Evolutionary conservation across 2,113 vertebrate genomes (phyloP).

Genomic region (Tragelaphus strepsiceros): DNA sequence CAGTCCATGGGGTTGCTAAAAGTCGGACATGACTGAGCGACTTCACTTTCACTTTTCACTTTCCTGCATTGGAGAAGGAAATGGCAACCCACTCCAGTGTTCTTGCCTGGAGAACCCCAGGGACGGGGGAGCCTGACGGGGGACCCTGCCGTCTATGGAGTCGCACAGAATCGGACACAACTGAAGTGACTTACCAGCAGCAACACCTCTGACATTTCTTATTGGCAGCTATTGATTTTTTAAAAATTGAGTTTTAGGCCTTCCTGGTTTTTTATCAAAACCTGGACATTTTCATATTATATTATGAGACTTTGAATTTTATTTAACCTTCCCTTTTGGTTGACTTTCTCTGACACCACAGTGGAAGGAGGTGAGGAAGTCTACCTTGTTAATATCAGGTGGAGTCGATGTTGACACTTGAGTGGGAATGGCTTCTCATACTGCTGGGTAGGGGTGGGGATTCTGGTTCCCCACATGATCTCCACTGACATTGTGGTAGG

Average conservation of each 20-base stretch:
- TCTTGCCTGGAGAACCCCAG: too few species aligned
- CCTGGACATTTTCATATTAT: neutral
- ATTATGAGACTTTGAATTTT: neutral
- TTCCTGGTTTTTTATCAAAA: neutral
- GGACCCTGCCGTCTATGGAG: too few species aligned
- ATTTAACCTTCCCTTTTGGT: neutral
- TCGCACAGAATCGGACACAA: too few species aligned
- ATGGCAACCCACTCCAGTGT: too few species aligned
- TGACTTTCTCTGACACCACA: neutral
- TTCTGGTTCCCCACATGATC: neutral
- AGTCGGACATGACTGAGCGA: too few species aligned
- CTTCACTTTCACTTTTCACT: too few species aligned
- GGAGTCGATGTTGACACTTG: neutral
- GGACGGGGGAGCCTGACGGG: too few species aligned
- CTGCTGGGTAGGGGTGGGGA: neutral
- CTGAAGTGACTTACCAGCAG: too few species aligned
- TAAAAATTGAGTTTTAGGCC: neutral
- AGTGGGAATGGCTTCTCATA: neutral
- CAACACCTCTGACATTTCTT: neutral
- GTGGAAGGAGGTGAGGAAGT: neutral
- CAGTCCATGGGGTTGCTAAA: too few species aligned
- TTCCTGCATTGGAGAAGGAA: too few species aligned
- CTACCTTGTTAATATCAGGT: neutral
- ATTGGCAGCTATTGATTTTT: neutral
- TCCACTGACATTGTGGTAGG: neutral